Percentiles rank a stretch among this genome's conserved stretches.
Evolutionary conservation across 1,140 invertebrate genomes (phyloP).

Genomic region (Lethrus apterus): DNA sequence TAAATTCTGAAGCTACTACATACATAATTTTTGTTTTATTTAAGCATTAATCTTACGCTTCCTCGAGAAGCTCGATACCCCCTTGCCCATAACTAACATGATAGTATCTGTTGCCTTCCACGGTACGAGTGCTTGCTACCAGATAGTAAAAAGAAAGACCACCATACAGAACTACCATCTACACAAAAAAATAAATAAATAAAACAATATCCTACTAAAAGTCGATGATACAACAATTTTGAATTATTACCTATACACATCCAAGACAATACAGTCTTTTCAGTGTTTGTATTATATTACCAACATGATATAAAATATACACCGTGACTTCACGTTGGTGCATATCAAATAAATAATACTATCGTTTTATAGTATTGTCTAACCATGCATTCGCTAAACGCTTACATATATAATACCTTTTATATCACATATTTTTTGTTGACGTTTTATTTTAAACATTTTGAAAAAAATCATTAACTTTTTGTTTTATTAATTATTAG

Average conservation of each 20-base stretch:
- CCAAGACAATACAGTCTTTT: constrained; percentile 9
- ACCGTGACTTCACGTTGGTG: background rate
- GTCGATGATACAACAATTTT: constrained; percentile 14
- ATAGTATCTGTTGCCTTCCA: constrained; percentile 25
- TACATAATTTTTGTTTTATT: constrained; percentile 11
- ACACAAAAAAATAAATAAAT: constrained; percentile 12
- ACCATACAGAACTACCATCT: constrained; percentile 7
- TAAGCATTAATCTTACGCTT: constrained; percentile 8
- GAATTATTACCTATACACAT: constrained; percentile 12
- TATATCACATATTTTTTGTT: background rate
- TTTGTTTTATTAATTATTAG: background rate
- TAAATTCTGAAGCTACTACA: too few relatives aligned
- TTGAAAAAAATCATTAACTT: background rate
- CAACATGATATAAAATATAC: constrained; percentile 3
- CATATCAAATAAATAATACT: background rate
- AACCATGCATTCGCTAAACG: background rate
- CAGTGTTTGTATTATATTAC: constrained; percentile 13
- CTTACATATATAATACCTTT: background rate
- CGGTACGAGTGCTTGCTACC: constrained; percentile 9
- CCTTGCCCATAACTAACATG: constrained; percentile 32
- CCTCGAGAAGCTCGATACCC: constrained; percentile 10
- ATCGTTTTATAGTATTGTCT: too few relatives aligned
- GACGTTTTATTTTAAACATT: background rate
- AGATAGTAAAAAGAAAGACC: constrained; percentile 13
- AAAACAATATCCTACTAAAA: background rate